These are phyloP conservation scores for Pagrus major DNA, from an alignment of 2,113 vertebrate genomes.

Conservation along the genomic window DNA sequence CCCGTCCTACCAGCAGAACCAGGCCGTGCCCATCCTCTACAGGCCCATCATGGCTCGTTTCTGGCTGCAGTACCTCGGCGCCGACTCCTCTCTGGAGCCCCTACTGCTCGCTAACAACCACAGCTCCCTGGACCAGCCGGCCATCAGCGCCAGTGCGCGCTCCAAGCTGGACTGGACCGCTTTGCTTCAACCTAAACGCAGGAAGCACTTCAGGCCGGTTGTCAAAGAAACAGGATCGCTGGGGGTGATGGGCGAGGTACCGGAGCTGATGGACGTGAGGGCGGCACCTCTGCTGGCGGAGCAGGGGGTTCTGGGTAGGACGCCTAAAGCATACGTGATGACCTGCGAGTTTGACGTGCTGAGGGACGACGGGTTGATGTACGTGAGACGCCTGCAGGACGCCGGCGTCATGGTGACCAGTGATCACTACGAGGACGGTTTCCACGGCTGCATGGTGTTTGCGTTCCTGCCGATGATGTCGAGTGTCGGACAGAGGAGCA, in stretches of 20 bases:
- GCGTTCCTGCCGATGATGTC: conserved; percentile 89
- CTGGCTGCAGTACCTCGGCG: conserved; percentile 94
- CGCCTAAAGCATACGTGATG: conserved; percentile 92
- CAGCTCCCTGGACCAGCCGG: conserved; percentile 86
- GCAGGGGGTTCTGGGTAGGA: conserved; percentile 79
- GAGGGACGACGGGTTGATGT: conserved; percentile 95
- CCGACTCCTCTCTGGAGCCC: conserved; percentile 81
- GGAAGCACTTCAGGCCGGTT: conserved; percentile 87
- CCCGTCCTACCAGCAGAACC: conserved; percentile 94
- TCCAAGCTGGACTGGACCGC: conserved; percentile 89
- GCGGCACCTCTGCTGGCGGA: conserved; percentile 91
- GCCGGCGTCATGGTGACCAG: conserved; percentile 90
- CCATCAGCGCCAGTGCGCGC: conserved; percentile 70
- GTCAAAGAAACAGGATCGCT: conserved; percentile 80
- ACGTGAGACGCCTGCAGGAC: conserved; percentile 87
- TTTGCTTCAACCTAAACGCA: conserved; percentile 84
- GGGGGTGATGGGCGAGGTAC: conserved; percentile 83
- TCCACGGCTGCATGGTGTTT: conserved; percentile 96
- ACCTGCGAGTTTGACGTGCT: conserved; percentile 96
- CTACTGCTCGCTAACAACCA: conserved; percentile 93
- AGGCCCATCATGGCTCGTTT: conserved; percentile 89
- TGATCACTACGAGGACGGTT: conserved; percentile 93
- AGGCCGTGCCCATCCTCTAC: conserved; percentile 89
- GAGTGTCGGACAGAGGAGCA: conserved; percentile 86
- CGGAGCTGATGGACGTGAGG: conserved; percentile 87